These are phyloP conservation scores for Phyllotreta cruciferae DNA, from an alignment of 2,888 invertebrate genomes.

Conservation along the genomic window DNA sequence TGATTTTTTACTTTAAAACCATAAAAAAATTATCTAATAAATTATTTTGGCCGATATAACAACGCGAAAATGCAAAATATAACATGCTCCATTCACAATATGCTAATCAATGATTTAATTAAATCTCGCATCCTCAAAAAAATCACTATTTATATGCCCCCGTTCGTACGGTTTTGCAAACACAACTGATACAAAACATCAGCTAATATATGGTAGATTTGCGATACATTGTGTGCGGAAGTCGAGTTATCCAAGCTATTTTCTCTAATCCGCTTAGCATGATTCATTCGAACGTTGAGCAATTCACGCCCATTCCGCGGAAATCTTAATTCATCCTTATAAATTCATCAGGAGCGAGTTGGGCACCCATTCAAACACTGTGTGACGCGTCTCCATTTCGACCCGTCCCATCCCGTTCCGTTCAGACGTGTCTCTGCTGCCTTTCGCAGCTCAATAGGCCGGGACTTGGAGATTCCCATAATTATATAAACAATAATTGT, in stretches of 20 bases:
- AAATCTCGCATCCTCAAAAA: too few relatives aligned
- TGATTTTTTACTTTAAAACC: too few relatives aligned
- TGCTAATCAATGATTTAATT: too few relatives aligned
- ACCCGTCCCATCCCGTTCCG: background rate
- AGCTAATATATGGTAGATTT: constrained; percentile 6
- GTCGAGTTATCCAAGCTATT: constrained; percentile 21
- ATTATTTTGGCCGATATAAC: too few relatives aligned
- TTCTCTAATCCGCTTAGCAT: constrained; percentile 21
- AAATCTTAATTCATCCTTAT: constrained; percentile 30
- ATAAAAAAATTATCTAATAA: too few relatives aligned
- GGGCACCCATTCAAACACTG: constrained; percentile 26
- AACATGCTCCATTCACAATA: too few relatives aligned
- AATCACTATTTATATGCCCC: too few relatives aligned
- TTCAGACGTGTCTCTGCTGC: background rate
- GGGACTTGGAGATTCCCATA: background rate
- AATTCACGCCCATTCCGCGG: constrained; percentile 29
- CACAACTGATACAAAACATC: too few relatives aligned
- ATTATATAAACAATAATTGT: too few relatives aligned
- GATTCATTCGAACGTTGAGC: constrained; percentile 29
- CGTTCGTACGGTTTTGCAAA: too few relatives aligned
- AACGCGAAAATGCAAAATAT: too few relatives aligned
- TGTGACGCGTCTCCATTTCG: constrained; percentile 31
- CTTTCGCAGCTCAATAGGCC: background rate
- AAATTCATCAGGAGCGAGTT: constrained; percentile 26
- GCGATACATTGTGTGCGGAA: constrained; percentile 15